These are phyloP conservation scores for Carcina quercana DNA, from an alignment of 2,888 invertebrate genomes.

Conservation along the genomic window DNA sequence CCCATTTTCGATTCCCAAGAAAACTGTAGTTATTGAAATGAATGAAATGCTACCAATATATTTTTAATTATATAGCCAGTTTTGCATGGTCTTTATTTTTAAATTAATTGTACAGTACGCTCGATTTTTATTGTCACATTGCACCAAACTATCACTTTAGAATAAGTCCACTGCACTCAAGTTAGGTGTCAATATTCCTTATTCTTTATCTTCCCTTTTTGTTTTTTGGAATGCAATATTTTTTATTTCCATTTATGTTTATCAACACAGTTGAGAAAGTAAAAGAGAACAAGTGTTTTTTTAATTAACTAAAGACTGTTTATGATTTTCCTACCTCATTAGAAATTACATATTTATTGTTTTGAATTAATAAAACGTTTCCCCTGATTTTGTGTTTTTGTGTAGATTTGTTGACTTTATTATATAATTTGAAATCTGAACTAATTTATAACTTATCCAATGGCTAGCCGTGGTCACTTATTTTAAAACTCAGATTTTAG, in stretches of 20 bases:
- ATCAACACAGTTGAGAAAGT: slow-evolving; percentile 9
- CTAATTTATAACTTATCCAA: too few relatives aligned
- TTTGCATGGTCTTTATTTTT: too few relatives aligned
- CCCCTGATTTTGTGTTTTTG: slow-evolving; percentile 28
- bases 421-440: too few relatives aligned
- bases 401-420: slow-evolving; percentile 24
- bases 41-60: too few relatives aligned
- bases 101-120: too few relatives aligned
- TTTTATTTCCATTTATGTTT: slow-evolving; percentile 13
- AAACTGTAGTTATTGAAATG: too few relatives aligned
- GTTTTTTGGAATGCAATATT: slow-evolving; percentile 7
- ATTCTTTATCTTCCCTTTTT: slow-evolving; percentile 3
- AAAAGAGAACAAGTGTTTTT: slow-evolving; percentile 12
- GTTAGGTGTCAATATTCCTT: not conserved
- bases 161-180: slow-evolving; percentile 1
- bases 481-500: too few relatives aligned
- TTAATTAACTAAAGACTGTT: slow-evolving; percentile 22
- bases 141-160: too few relatives aligned
- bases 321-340: slow-evolving; percentile 33
- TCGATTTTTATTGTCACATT: too few relatives aligned
- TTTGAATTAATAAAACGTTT: slow-evolving; percentile 33
- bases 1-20: too few relatives aligned
- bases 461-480: too few relatives aligned
- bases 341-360: slow-evolving; percentile 49
- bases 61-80: too few relatives aligned